Base-by-base conservation (phyloP, 2,113 vertebrate genomes). In the Menura novaehollandiae region DNA sequence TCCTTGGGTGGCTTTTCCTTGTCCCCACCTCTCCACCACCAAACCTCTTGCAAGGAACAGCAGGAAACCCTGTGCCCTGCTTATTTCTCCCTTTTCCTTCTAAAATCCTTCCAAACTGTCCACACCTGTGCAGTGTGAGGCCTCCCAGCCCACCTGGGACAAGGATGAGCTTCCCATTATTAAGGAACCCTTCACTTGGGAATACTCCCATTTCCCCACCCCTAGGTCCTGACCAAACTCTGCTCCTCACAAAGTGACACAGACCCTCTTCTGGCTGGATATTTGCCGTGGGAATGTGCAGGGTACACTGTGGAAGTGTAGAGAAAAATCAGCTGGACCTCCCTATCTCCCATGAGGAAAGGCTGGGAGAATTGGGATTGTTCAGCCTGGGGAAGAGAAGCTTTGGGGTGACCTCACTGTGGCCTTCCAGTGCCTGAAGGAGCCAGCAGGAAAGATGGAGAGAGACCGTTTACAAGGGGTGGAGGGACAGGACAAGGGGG, bases 401-500 rank as follows among this genome's bases (percentile, higher is more conserved):
- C 24, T 53, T 21, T 41, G 39, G 69, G 4, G 0, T 46, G 37
- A 33, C 1, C 52, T 59, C 11, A 52, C 0, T 3, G 68, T 11
- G 69, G 46, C 39, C 46, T 39, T 59, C 3, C 37, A 73, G 44
- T 12, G 1, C 32, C 43, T 64, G 51, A 9, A 52, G 52, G 69
- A 66, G 27, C 17, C 4, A 0, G n/a, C 15, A 28, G 2, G 35
- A 64, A 73, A 73, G 0, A 7, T 13, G 44, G 59, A 73, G 33
- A 66, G 51, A 37, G 32, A 69, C 1, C 1, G 10, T 33, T 24
- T 0, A 0, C 24, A 49, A 2, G 58, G 75, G 24, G 0, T 72
- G 35, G 35, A 49, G 49, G 6, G 58, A 4, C 67, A 56, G 85
- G n/a, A 72, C 58, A 2, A 17, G 30, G 32, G 41, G 43, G 43